phyloP scores from a whole-genome alignment of 1,140 invertebrate species.

The Drosophila pseudoobscura region DNA sequence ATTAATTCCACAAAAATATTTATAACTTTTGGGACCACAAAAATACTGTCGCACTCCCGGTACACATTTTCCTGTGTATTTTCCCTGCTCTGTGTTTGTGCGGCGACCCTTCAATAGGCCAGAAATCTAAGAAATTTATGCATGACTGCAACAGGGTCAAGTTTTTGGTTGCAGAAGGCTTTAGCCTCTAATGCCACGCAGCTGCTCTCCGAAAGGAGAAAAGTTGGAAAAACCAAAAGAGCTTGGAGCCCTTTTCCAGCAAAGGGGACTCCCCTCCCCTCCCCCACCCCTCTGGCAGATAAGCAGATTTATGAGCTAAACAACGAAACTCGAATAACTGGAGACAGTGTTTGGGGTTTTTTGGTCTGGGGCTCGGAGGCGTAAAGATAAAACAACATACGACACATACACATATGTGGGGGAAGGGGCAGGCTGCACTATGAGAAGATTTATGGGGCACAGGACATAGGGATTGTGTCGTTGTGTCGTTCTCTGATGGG shows the following conservation, averaged over 20 bases:
- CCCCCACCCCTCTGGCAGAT: conserved; percentile 34
- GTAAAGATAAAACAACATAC: conserved; percentile 21
- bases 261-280: too few relatives aligned
- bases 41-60: conserved; percentile 40
- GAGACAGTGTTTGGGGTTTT: conserved; percentile 60
- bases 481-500: conserved; percentile 27
- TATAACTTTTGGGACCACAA: conserved; percentile 62
- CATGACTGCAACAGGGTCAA: conserved; percentile 80
- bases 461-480: conserved; percentile 29
- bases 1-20: conserved; percentile 77
- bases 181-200: conserved; percentile 73
- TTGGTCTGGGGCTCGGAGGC: conserved; percentile 5
- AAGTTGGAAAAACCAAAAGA: conserved; percentile 41
- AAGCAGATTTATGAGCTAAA: conserved; percentile 81
- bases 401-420: too few relatives aligned
- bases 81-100: conserved; percentile 5
- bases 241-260: conserved; percentile 51
- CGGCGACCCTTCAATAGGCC: conserved; percentile 59
- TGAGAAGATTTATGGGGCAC: conserved; percentile 50
- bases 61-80: conserved; percentile 16
- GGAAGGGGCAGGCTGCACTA: too few relatives aligned
- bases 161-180: conserved; percentile 66
- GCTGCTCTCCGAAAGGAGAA: conserved; percentile 41
- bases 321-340: conserved; percentile 79
- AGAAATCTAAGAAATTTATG: conserved; percentile 79